These are phyloP conservation scores for Ibidorhyncha struthersii DNA, from an alignment of 2,113 vertebrate species.

Conservation along the genomic window DNA sequence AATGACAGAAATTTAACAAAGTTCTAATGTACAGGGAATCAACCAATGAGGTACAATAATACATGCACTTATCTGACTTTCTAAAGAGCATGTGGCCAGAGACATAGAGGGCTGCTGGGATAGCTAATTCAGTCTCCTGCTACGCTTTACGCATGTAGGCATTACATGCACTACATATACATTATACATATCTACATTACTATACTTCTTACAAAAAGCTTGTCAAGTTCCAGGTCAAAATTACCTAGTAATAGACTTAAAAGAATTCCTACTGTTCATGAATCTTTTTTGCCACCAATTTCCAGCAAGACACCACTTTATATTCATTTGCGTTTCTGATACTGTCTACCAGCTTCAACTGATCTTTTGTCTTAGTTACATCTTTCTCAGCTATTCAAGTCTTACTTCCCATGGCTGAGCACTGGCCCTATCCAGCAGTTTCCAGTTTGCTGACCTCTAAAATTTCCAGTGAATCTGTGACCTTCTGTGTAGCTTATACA, in stretches of 20 bases:
- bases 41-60: neutral
- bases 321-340: neutral
- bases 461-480: neutral
- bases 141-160: neutral
- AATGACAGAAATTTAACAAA: neutral
- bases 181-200: neutral
- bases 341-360: neutral
- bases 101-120: neutral
- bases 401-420: neutral
- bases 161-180: neutral
- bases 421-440: neutral
- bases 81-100: accelerated
- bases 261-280: neutral
- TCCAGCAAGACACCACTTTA: neutral
- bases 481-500: neutral
- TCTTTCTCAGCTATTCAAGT: neutral
- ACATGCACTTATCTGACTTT: neutral
- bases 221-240: neutral
- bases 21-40: neutral
- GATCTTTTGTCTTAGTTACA: neutral
- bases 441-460: neutral
- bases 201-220: neutral
- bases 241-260: neutral
- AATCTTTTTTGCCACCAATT: neutral
- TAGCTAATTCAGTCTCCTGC: neutral